These are phyloP conservation scores for Azemiops feae DNA, from an alignment of 2,113 vertebrate species.

Conservation along the genomic window DNA sequence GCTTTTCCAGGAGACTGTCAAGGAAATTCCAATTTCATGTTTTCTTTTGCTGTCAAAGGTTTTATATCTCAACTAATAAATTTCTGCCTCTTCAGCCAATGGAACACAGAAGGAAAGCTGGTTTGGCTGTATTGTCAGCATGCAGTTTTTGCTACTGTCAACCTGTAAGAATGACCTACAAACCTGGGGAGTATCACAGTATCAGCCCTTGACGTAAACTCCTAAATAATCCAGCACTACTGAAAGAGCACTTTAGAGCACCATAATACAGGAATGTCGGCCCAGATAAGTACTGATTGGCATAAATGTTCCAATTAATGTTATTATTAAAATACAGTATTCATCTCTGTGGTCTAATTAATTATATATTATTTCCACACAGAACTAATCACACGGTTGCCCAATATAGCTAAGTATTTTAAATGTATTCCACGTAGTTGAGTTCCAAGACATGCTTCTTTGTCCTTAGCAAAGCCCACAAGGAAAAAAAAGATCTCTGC, in stretches of 20 bases:
- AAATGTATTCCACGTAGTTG: background rate
- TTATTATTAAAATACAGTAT: background rate
- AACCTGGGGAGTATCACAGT: background rate
- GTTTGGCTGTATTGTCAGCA: background rate
- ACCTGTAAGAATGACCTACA: background rate
- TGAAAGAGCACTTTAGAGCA: background rate
- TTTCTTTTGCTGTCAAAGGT: background rate
- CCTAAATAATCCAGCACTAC: background rate
- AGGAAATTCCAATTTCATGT: background rate
- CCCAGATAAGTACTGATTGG: constrained; percentile 5
- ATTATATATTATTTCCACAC: constrained; percentile 7
- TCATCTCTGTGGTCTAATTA: constrained; percentile 15
- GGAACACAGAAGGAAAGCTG: background rate
- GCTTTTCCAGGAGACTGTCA: background rate
- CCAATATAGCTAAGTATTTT: constrained; percentile 4
- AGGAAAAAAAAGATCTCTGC: background rate
- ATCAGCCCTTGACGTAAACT: background rate
- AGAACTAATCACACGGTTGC: background rate
- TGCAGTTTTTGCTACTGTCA: background rate
- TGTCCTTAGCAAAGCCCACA: constrained; percentile 3
- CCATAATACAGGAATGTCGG: background rate
- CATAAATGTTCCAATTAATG: constrained; percentile 26
- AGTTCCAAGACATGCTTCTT: background rate
- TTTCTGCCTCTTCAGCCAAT: background rate
- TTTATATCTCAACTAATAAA: background rate